These are phyloP conservation scores for Zoanthus gigantus DNA, from an alignment of 92 coral and sea anemone species.

Conservation along the genomic window DNA sequence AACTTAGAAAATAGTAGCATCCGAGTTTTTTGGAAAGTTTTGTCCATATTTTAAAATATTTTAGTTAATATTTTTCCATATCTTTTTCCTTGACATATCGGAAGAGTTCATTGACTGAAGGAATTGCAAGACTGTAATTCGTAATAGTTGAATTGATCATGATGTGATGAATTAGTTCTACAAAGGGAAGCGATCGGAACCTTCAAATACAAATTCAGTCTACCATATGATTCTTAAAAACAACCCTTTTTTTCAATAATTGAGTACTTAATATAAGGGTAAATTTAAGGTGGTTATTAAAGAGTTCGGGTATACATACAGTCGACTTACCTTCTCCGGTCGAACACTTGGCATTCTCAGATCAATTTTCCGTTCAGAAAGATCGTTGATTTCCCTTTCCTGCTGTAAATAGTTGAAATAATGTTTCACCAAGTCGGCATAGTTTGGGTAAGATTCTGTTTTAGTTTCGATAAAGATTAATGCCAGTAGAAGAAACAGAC, in stretches of 20 bases:
- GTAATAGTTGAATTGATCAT: background rate
- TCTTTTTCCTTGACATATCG: background rate
- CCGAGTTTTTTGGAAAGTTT: background rate
- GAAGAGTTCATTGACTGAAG: slow-evolving; percentile 16
- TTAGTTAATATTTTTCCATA: background rate
- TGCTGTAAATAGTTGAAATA: slow-evolving; percentile 24
- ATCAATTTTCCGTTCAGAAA: slow-evolving; percentile 11
- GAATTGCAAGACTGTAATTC: background rate
- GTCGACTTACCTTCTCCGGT: slow-evolving; percentile 30
- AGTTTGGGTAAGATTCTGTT: slow-evolving; percentile 33
- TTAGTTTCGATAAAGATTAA: slow-evolving; percentile 1
- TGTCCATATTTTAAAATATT: background rate
- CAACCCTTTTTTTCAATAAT: background rate
- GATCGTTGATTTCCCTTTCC: background rate
- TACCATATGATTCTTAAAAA: no score
- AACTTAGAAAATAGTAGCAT: background rate
- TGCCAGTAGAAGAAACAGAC: slow-evolving; percentile 31
- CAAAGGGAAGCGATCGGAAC: background rate
- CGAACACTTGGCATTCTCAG: slow-evolving; percentile 42
- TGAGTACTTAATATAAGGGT: background rate
- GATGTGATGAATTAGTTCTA: no score
- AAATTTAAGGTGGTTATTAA: slow-evolving; percentile 5
- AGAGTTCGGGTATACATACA: background rate
- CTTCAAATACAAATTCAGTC: no score
- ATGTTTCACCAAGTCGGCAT: slow-evolving; percentile 27